Base-by-base conservation (phyloP, 2,888 invertebrate species). In the Copidosoma aretas region DNA sequence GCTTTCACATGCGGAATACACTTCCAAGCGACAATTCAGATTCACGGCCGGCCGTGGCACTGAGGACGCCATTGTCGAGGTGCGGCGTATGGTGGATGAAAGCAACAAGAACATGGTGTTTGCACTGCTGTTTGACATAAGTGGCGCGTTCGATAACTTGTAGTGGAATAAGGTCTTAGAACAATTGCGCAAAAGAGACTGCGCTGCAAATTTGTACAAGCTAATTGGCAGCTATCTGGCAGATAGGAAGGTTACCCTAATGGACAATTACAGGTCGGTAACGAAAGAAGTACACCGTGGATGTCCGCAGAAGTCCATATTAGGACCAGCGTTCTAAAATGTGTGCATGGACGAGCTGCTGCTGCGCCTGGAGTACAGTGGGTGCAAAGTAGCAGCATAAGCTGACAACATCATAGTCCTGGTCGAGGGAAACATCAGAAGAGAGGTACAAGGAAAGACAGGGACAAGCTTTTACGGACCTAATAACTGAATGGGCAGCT, bases 251-350 rank as follows among this genome's bases (percentile, higher is more conserved):
- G 69, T 68, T 0, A 21, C 25, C 0, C 25, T 61, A 8, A 1
- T 15, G 10, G 53, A 32, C 1, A 19, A 49, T 1, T 51, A 5
- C 0, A 41, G 43, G 14, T 0, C 0, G 15, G 54, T 61, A 0
- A n/a, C 8, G 0, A 54, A 52, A 15, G 21, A 21, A 2, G n/a
- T 58, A 10, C 17, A 17, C 1, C 57, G 61, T 25, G 70, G 67
- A 1, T 72, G 65, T 17, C 68, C 70, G 14, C 71, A 71, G 51
- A 70, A 71, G 1, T 73, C 71, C 0, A 24, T 70, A 0, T 14
- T 66, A 10, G 73, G 70, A 0, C 71, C 71, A 0, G 2, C n/a
- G 0, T n/a, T 72, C 1, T 74, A 71, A 72, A 71, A 73, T 22
- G 21, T 74, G 4, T 39, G 67, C 1, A 64, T 74, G 25, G 65